Evolutionary conservation across 2,888 invertebrate species (phyloP), one percentile per base, ranked within the genome.

Genomic region (Congeria kusceri): DNA sequence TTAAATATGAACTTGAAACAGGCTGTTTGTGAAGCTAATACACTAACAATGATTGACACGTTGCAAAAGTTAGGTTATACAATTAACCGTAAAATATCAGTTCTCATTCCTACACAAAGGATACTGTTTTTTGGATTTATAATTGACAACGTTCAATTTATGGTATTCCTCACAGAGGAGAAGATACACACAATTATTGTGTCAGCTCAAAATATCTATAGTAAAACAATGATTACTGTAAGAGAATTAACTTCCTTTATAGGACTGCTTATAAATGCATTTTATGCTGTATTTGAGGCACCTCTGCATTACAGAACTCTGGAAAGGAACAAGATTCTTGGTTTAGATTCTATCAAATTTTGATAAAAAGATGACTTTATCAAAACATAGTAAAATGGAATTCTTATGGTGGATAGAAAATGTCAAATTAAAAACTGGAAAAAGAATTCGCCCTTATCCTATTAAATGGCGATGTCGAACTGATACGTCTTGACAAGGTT

Each of bases 231-330:
- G 29, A 44, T 62, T 13, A 62, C 13, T 15, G 23, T 62, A 13
- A 62, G 62, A 62, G 62, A 62, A 44, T 15, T 62, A 62, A 18
- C 62, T 11, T 62, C 62, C 1, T 62, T 62, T 23, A 62, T 62
- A n/a, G 62, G 62, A 23, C 39, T 62, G 18, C 2, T 62, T 20
- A 62, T 62, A 23, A 62, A 62, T 39, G 62, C 62, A 44, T 62
- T 62, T 25, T 44, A 62, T 62, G 62, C 62, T 5, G 44, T 62
- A n/a, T 25, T 39, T 29, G 28, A 59, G n/a, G n/a, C n/a, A n/a
- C n/a, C n/a, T n/a, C n/a, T n/a, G n/a, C n/a, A n/a, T n/a, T n/a
- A n/a, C n/a, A n/a, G n/a, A n/a, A n/a, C n/a, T n/a, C n/a, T n/a
- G n/a, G n/a, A n/a, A n/a, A n/a, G n/a, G n/a, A n/a, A n/a, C n/a